phyloP scores from a whole-genome alignment of 2,888 invertebrate species.

The Amorpha juglandis region DNA sequence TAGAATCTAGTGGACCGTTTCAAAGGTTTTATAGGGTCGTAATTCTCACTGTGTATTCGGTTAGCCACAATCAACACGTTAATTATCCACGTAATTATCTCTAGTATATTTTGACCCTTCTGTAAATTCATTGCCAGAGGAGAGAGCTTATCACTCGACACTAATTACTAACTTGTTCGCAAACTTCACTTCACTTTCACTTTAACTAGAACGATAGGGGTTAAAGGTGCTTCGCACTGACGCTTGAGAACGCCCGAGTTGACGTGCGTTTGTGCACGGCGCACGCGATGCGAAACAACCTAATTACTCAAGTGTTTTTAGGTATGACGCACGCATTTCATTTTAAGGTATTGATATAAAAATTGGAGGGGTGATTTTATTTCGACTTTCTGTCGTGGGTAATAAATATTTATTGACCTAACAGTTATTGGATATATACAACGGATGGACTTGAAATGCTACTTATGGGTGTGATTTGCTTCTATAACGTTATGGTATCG shows the following conservation, averaged over 20 bases:
- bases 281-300: slow-evolving; percentile 8
- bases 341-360: no score
- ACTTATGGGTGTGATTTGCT: no score
- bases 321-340: not conserved
- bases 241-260: not conserved
- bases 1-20: slow-evolving; percentile 28
- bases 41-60: slow-evolving; percentile 33
- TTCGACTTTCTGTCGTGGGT: no score
- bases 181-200: slow-evolving; percentile 49
- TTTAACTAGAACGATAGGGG: slow-evolving; percentile 34
- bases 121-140: slow-evolving; percentile 35
- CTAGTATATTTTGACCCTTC: slow-evolving; percentile 37
- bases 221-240: slow-evolving; percentile 20
- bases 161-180: slow-evolving; percentile 54
- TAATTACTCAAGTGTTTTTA: not conserved
- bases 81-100: slow-evolving; percentile 43
- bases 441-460: no score
- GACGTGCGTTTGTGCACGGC: not conserved
- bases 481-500: no score
- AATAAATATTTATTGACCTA: no score
- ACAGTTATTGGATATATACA: no score
- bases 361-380: no score
- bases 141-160: slow-evolving; percentile 48
- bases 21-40: slow-evolving; percentile 33
- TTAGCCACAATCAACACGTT: slow-evolving; percentile 35